Evolutionary conservation across 2,113 vertebrate genomes (phyloP).

Genomic region (Hypanus sabinus): DNA sequence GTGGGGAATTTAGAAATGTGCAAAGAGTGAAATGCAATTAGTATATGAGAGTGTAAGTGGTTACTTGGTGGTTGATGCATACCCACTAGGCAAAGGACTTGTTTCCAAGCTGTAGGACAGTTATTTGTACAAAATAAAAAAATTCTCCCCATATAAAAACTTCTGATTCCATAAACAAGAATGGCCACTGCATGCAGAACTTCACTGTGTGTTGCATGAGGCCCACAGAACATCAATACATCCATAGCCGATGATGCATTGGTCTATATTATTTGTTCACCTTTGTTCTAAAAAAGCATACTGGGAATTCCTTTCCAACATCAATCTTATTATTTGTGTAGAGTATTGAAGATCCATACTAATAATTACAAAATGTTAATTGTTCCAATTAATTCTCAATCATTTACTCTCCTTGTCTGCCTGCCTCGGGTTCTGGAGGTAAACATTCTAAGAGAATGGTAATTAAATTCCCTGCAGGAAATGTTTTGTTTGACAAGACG

Average conservation of each 20-base stretch:
- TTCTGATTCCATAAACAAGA: neutral
- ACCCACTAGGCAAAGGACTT: too few species aligned
- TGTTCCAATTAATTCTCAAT: constrained; percentile 96
- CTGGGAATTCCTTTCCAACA: constrained; percentile 69
- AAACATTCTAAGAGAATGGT: constrained; percentile 72
- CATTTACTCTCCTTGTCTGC: constrained; percentile 76
- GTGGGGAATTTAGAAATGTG: too few species aligned
- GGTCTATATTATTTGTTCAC: neutral
- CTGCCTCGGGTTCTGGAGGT: constrained; percentile 77
- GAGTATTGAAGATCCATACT: constrained; percentile 85
- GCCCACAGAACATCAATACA: neutral
- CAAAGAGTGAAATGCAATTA: too few species aligned
- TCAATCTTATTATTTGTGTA: constrained; percentile 82
- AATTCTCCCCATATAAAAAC: neutral
- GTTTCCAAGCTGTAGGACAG: neutral
- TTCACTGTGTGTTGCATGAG: neutral
- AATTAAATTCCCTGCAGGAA: constrained; percentile 63
- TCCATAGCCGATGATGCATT: neutral
- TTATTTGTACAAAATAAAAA: neutral
- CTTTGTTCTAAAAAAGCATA: constrained; percentile 59
- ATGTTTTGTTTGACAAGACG: constrained; percentile 46
- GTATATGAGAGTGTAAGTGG: too few species aligned
- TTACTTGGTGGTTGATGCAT: too few species aligned
- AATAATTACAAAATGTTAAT: constrained; percentile 97
- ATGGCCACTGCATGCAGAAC: neutral